A percentile compares a stretch with the other conserved stretches of the same genome.
These are phyloP conservation scores for Philonicus albiceps DNA, from an alignment of 2,888 invertebrate genomes.

Conservation along the genomic window DNA sequence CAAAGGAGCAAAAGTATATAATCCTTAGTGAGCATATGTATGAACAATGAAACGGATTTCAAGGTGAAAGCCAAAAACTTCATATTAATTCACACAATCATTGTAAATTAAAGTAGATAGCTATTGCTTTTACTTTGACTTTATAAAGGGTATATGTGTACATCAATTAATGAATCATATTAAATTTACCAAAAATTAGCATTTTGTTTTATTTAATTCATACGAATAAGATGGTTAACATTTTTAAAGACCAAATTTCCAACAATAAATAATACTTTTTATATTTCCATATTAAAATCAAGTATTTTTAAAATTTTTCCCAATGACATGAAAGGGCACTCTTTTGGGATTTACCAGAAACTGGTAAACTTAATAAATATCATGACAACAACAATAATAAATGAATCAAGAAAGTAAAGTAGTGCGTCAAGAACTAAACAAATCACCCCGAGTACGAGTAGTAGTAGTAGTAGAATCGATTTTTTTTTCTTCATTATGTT, in stretches of 20 bases:
- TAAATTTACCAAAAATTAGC: too few relatives aligned
- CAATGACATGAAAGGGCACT: not conserved
- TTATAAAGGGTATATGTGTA: too few relatives aligned
- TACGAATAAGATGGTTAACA: too few relatives aligned
- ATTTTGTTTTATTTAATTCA: too few relatives aligned
- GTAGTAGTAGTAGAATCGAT: not conserved
- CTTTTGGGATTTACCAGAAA: not conserved
- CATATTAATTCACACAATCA: too few relatives aligned
- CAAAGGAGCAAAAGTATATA: not conserved
- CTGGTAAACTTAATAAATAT: not conserved
- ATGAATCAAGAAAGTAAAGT: not conserved
- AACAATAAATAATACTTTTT: too few relatives aligned
- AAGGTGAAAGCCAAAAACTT: not conserved
- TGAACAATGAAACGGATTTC: not conserved
- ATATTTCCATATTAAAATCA: not conserved
- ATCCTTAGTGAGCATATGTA: not conserved
- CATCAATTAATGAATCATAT: too few relatives aligned
- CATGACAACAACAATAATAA: not conserved
- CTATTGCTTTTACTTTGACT: too few relatives aligned
- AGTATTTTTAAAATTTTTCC: not conserved
- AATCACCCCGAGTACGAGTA: not conserved
- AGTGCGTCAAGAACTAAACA: not conserved
- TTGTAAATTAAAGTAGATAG: too few relatives aligned
- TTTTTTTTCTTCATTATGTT: not conserved
- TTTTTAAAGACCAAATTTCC: too few relatives aligned